phyloP scores from a whole-genome alignment of 2,888 invertebrate species.

The Galerucella nymphaeae region DNA sequence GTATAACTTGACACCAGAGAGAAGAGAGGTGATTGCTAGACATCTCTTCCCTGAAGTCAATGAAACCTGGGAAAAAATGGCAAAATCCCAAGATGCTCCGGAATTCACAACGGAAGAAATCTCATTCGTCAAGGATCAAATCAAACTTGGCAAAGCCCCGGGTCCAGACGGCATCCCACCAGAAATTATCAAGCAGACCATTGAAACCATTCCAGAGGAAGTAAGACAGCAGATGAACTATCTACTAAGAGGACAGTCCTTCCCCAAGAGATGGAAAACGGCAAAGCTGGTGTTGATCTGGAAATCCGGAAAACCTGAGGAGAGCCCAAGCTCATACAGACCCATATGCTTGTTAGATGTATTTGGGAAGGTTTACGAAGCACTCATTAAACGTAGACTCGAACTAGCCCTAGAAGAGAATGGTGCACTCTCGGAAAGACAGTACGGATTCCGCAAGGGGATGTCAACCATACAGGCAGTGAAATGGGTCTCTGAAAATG shows the following conservation, averaged over 20 bases:
- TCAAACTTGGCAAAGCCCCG: background rate
- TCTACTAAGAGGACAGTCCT: background rate
- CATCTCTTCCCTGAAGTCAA: background rate
- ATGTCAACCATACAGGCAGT: conserved; percentile 24
- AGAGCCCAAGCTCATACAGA: too few relatives aligned
- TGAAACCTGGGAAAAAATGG: background rate
- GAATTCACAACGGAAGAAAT: background rate
- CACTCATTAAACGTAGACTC: background rate
- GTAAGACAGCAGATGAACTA: background rate
- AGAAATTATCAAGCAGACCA: background rate
- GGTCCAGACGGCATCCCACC: background rate
- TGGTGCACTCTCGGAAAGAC: conserved; percentile 14
- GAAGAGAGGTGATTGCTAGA: background rate
- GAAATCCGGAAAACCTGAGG: background rate
- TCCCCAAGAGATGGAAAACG: background rate
- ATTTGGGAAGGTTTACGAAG: conserved; percentile 33
- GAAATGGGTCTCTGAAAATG: conserved; percentile 15
- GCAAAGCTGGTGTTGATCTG: background rate
- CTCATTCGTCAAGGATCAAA: background rate
- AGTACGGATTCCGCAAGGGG: conserved; percentile 37
- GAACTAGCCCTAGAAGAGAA: too few relatives aligned
- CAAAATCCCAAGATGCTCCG: background rate
- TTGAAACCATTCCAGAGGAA: background rate
- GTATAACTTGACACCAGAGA: background rate
- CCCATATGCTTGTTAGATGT: conserved; percentile 39